Conservation (phyloP, 2,797 vertebrate genomes). For the Netta rufina region DNA sequence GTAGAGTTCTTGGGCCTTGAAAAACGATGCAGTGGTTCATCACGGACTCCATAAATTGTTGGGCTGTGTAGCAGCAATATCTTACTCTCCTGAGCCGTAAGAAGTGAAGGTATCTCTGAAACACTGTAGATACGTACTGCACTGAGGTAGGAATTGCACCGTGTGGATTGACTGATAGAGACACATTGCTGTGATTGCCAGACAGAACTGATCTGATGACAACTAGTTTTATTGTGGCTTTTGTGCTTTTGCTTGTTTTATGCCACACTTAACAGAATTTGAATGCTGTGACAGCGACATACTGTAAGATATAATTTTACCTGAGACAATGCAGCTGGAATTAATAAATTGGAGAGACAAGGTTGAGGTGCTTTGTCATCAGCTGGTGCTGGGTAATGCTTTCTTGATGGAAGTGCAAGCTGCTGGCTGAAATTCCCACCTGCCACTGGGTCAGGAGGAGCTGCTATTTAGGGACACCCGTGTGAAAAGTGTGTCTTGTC, state of each 20-base stretch:
- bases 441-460: neutral
- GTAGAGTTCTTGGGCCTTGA: constrained; percentile 64
- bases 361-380: constrained; percentile 26
- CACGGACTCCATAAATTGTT: constrained; percentile 49
- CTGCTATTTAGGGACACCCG: neutral
- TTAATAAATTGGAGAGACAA: constrained; percentile 20
- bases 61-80: neutral
- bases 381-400: neutral
- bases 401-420: neutral
- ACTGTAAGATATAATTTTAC: neutral
- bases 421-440: neutral
- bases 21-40: constrained; percentile 53
- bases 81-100: neutral
- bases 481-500: neutral
- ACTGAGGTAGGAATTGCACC: neutral
- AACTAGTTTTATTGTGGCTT: neutral
- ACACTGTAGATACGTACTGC: neutral
- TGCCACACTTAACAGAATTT: neutral
- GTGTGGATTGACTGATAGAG: neutral
- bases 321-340: constrained; percentile 49
- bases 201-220: neutral
- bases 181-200: neutral
- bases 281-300: constrained; percentile 21
- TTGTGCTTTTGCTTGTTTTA: constrained; percentile 52
- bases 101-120: neutral